phyloP scores from a whole-genome alignment of 2,113 vertebrate species.

The Bubo blakistoni region DNA sequence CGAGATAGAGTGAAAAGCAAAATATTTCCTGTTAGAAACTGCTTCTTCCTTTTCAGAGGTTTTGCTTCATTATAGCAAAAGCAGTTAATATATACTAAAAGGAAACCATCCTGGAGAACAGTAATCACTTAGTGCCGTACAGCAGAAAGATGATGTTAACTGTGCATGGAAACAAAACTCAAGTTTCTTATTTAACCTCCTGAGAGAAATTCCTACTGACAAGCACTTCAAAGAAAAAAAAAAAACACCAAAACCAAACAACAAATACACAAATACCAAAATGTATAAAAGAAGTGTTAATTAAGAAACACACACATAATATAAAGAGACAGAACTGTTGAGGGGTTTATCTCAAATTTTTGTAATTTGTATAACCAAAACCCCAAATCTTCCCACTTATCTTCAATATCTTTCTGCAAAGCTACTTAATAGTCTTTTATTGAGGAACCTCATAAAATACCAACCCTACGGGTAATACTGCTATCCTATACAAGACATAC shows the following conservation, averaged over 20 bases:
- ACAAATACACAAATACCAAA: neutral
- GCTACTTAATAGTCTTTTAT: neutral
- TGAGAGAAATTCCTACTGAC: neutral
- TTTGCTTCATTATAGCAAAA: neutral
- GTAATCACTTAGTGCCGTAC: neutral
- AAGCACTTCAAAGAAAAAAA: neutral
- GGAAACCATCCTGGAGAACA: neutral
- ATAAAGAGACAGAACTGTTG: neutral
- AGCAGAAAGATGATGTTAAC: neutral
- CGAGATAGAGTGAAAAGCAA: neutral
- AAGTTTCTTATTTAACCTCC: neutral
- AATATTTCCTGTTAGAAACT: neutral
- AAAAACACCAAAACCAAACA: neutral
- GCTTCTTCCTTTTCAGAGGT: neutral
- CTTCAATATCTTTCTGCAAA: neutral
- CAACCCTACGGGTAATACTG: neutral
- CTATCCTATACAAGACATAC: neutral
- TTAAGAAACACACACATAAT: neutral
- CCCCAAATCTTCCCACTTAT: neutral
- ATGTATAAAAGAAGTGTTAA: neutral
- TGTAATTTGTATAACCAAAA: neutral
- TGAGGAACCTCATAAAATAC: neutral
- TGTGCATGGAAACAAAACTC: neutral
- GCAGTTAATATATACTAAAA: neutral
- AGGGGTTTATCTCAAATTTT: neutral